Evolutionary conservation across 1,140 invertebrate species (phyloP).

Genomic region (Brachionus koreanus): DNA sequence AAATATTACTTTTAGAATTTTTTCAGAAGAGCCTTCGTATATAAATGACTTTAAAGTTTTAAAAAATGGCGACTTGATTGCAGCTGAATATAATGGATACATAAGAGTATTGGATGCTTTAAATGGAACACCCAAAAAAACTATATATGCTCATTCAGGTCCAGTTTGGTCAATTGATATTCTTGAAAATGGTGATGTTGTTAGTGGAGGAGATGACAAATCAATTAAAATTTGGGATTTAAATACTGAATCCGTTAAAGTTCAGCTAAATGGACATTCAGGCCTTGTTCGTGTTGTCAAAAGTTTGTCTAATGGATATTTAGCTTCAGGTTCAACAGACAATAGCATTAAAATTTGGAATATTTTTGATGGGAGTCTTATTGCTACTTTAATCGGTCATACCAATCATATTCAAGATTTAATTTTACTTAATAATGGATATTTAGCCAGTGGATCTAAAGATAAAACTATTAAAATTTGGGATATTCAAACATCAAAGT

Average conservation of each 20-base stretch:
- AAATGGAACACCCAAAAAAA: neutral
- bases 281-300: neutral
- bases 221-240: slow-evolving; percentile 5
- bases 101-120: neutral
- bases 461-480: slow-evolving; percentile 34
- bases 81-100: neutral
- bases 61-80: neutral
- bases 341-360: slow-evolving; percentile 28
- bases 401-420: neutral
- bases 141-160: neutral
- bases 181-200: neutral
- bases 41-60: neutral
- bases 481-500: slow-evolving; percentile 64
- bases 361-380: neutral
- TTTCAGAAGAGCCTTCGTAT: neutral
- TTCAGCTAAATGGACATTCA: neutral
- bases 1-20: neutral
- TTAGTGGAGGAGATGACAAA: neutral
- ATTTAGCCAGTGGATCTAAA: slow-evolving; percentile 16
- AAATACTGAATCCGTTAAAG: neutral
- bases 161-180: slow-evolving; percentile 3
- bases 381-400: slow-evolving; percentile 23
- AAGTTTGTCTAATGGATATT: neutral
- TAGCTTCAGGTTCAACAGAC: slow-evolving; percentile 1
- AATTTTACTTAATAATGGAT: slow-evolving; percentile 1